A percentile compares a stretch with the other conserved stretches of the same genome.
These are phyloP conservation scores for Rhagologus leucostigma DNA, from an alignment of 2,113 vertebrate genomes.

Conservation along the genomic window DNA sequence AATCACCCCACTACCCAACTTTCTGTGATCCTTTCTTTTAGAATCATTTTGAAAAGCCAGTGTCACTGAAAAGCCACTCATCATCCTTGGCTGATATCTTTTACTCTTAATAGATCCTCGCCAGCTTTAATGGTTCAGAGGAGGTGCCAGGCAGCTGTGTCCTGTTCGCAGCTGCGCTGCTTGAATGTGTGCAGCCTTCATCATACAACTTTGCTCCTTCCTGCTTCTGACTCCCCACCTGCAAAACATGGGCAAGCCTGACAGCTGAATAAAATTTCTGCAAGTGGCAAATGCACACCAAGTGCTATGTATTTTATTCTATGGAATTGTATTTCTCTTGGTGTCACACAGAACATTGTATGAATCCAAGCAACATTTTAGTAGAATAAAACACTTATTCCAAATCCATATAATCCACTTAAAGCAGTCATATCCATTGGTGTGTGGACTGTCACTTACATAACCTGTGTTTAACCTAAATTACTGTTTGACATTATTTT, in stretches of 20 bases:
- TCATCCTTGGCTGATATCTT: background rate
- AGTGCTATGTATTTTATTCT: background rate
- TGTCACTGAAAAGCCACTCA: background rate
- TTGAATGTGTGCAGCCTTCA: background rate
- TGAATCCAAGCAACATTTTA: background rate
- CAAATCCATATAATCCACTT: conserved; percentile 21
- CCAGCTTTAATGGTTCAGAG: background rate
- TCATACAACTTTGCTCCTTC: background rate
- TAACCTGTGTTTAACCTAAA: conserved; percentile 26
- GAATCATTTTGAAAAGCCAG: background rate
- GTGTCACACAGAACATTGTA: background rate
- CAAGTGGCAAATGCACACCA: background rate
- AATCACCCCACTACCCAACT: background rate
- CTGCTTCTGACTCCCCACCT: background rate
- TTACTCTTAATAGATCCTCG: background rate
- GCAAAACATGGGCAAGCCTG: background rate
- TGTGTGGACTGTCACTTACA: background rate
- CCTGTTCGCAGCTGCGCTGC: background rate
- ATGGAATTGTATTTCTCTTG: background rate
- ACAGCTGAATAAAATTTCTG: background rate
- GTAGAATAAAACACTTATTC: background rate
- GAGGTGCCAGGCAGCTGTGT: background rate
- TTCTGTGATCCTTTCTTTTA: background rate
- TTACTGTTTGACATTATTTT: background rate
- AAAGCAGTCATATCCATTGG: background rate